Percentiles rank a stretch among this genome's conserved stretches.
phyloP scores from a whole-genome alignment of 2,888 invertebrate species.

The Heteromurus nitidus region DNA sequence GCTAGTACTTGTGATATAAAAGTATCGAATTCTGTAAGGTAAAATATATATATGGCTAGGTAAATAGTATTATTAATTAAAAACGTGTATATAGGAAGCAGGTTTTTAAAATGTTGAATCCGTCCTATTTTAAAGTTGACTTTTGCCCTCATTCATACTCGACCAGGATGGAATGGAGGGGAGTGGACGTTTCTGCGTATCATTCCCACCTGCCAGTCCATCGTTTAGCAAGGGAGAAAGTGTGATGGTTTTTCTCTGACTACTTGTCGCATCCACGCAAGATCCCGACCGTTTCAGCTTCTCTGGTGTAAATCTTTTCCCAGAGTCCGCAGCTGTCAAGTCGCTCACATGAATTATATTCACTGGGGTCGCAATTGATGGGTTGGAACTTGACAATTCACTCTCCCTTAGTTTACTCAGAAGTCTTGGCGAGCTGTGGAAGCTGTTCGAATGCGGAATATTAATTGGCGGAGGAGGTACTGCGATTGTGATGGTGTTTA shows the following conservation, averaged over 20 bases:
- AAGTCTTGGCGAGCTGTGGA: conserved; percentile 60
- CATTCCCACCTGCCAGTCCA: conserved; percentile 8
- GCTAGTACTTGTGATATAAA: too few relatives aligned
- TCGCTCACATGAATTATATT: conserved; percentile 59
- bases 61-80: too few relatives aligned
- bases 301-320: background rate
- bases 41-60: conserved; percentile 3
- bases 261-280: conserved; percentile 19
- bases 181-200: conserved; percentile 66
- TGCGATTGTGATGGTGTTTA: conserved; percentile 61
- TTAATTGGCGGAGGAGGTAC: conserved; percentile 60
- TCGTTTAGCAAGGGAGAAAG: conserved; percentile 39
- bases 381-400: conserved; percentile 52
- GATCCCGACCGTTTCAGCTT: conserved; percentile 58
- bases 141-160: conserved; percentile 56
- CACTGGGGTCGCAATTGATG: conserved; percentile 50
- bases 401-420: conserved; percentile 49
- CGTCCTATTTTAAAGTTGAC: conserved; percentile 50
- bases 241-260: conserved; percentile 23
- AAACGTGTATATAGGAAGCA: too few relatives aligned
- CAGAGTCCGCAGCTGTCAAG: background rate
- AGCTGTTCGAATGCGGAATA: conserved; percentile 57
- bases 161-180: conserved; percentile 69
- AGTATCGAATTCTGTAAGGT: too few relatives aligned
- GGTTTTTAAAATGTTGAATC: too few relatives aligned